Conservation (phyloP, 1,140 invertebrate species). For the Nomia melanderi region DNA sequence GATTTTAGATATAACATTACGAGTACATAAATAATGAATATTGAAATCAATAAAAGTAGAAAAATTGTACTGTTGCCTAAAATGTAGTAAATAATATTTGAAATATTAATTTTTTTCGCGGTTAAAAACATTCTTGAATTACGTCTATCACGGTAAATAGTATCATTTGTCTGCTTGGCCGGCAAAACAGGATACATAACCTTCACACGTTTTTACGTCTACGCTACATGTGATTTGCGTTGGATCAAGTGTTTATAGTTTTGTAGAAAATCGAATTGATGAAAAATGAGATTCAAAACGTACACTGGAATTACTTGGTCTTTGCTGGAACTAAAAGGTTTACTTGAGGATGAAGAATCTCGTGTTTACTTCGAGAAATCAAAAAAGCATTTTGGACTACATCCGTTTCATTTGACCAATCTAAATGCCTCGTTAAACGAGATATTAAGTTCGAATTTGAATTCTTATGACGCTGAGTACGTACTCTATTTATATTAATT, state of each 20-base stretch:
- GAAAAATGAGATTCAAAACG: slow-evolving; percentile 59
- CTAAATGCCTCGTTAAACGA: slow-evolving; percentile 72
- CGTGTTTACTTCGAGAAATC: slow-evolving; percentile 81
- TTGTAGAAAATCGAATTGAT: background rate
- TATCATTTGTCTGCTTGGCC: background rate
- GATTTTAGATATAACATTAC: too few species aligned
- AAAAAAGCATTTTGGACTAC: slow-evolving; percentile 82
- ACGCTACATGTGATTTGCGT: background rate
- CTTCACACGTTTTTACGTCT: background rate
- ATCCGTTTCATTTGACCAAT: slow-evolving; percentile 84
- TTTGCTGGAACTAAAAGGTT: slow-evolving; percentile 66
- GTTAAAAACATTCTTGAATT: background rate
- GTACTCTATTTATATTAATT: slow-evolving; percentile 32
- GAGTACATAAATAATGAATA: too few species aligned
- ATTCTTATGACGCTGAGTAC: slow-evolving; percentile 72
- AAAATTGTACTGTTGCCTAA: too few species aligned
- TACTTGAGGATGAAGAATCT: slow-evolving; percentile 81
- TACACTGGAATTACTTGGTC: slow-evolving; percentile 69
- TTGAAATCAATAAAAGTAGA: too few species aligned
- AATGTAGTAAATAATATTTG: too few species aligned
- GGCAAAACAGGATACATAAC: slow-evolving; percentile 21
- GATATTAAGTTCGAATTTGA: slow-evolving; percentile 65
- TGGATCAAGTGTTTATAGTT: background rate
- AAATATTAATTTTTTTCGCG: background rate
- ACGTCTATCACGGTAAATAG: background rate